phyloP scores from a whole-genome alignment of 2,888 invertebrate genomes.

The Ichneumon xanthorius region DNA sequence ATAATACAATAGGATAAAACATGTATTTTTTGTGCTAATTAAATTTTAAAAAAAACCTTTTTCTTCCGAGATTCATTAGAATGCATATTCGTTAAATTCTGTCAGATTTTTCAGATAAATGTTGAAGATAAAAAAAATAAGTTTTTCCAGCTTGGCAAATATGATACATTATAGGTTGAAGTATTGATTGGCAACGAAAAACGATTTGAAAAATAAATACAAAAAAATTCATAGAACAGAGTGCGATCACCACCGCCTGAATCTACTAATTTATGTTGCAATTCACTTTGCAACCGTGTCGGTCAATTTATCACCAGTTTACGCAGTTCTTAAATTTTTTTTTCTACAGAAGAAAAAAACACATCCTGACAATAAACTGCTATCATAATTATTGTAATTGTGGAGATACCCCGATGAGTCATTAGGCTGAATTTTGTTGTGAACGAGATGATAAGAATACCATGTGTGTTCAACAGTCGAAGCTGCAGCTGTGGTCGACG shows the following conservation, averaged over 20 bases:
- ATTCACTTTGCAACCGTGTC: not conserved
- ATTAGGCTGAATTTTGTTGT: not conserved
- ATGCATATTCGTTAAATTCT: not conserved
- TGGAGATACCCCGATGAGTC: not conserved
- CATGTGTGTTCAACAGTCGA: conserved; percentile 34
- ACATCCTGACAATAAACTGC: not conserved
- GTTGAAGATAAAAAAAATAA: not conserved
- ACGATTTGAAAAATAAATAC: no score
- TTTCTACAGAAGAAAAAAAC: not conserved
- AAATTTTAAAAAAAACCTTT: not conserved
- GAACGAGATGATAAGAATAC: conserved; percentile 20
- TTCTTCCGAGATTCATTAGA: not conserved
- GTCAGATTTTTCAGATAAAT: not conserved
- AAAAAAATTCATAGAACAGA: no score
- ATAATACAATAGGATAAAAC: no score
- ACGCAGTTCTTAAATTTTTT: no score
- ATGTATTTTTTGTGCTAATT: no score
- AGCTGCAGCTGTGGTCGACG: conserved; percentile 57
- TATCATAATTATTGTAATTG: not conserved
- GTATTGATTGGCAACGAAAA: no score
- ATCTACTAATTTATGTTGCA: not conserved
- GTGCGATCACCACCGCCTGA: no score
- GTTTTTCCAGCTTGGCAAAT: not conserved
- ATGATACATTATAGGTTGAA: no score
- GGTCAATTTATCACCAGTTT: not conserved